These are phyloP conservation scores for Troides aeacus DNA, from an alignment of 2,888 invertebrate species.

Conservation along the genomic window DNA sequence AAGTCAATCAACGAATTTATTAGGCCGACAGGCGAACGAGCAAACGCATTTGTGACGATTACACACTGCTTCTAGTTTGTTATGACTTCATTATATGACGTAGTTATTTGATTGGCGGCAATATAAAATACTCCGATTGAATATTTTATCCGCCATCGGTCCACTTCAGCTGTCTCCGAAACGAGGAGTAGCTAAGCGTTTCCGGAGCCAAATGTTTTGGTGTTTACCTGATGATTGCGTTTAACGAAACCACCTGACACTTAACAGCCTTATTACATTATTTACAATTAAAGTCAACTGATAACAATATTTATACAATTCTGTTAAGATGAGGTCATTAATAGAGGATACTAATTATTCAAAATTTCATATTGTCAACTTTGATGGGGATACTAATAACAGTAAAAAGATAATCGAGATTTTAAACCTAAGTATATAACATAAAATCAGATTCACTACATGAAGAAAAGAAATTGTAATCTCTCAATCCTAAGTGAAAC, in stretches of 20 bases:
- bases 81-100: constrained; percentile 33
- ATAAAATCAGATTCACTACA: no score
- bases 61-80: constrained; percentile 37
- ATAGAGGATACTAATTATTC: no score
- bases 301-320: no score
- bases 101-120: constrained; percentile 41
- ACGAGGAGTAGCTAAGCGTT: no score
- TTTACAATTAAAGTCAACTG: no score
- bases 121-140: constrained; percentile 42
- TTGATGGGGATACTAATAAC: no score
- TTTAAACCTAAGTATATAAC: no score
- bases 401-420: no score
- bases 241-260: not conserved
- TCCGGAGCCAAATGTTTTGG: not conserved
- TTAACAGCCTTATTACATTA: no score
- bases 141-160: constrained; percentile 39
- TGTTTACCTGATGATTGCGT: not conserved
- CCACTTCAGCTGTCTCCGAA: constrained; percentile 18
- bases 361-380: no score
- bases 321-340: no score
- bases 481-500: not conserved
- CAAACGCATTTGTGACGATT: constrained; percentile 36
- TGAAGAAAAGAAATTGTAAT: not conserved
- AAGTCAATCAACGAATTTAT: constrained; percentile 68
- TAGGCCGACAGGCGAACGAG: constrained; percentile 58